phyloP scores from a whole-genome alignment of 2,888 invertebrate species.

The Argynnis bischoffii region DNA sequence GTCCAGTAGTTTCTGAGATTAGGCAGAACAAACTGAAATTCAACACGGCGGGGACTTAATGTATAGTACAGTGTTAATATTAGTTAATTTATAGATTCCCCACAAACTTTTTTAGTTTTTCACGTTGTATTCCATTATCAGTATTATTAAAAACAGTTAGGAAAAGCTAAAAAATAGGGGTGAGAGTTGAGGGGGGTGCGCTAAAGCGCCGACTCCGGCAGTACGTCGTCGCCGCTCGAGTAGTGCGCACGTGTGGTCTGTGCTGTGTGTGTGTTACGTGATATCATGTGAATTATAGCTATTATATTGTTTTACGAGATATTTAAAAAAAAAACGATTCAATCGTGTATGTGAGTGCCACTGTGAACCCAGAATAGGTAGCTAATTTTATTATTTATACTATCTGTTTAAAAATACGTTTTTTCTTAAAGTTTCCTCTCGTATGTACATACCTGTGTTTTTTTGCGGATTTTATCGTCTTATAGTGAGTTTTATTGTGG shows the following conservation, averaged over 20 bases:
- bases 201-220: slow-evolving; percentile 62
- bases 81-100: no score
- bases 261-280: slow-evolving; percentile 41
- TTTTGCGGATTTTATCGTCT: background rate
- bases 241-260: slow-evolving; percentile 44
- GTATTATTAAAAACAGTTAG: slow-evolving; percentile 14
- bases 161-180: slow-evolving; percentile 33
- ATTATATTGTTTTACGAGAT: background rate
- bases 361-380: background rate
- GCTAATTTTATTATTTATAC: background rate
- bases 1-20: no score
- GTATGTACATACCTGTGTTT: background rate
- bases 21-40: no score
- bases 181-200: slow-evolving; percentile 45
- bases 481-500: slow-evolving; percentile 8
- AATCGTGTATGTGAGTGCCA: slow-evolving; percentile 5
- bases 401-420: background rate
- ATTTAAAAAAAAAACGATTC: background rate
- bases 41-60: no score
- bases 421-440: background rate
- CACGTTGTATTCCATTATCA: background rate
- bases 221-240: slow-evolving; percentile 53
- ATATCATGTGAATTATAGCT: slow-evolving; percentile 16
- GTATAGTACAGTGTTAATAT: no score
- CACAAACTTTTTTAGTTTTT: no score